Base-by-base conservation (phyloP, 1,140 invertebrate species). In the Drosophila pachea region DNA sequence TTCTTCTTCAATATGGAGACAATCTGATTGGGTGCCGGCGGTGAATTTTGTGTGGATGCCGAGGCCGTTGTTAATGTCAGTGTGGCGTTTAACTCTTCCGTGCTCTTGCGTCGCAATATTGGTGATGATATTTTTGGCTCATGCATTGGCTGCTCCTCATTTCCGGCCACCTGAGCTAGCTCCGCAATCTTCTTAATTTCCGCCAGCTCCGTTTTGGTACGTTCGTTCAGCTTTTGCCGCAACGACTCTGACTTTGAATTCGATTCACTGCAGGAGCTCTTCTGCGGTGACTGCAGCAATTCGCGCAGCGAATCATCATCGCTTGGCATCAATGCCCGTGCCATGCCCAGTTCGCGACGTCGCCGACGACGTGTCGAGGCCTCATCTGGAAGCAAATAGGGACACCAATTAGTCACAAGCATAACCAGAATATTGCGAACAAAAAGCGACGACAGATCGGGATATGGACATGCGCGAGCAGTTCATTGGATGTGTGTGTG, bases 1-100 rank as follows among this genome's bases (percentile, higher is more conserved):
- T 95, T 95, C 73, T 94, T 91, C 89, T 95, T 95, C n/a, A 95
- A 89, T 74, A 95, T 96, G 36, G 94, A 95, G 52, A 95, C 92
- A 29, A 93, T 90, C 86, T 92, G 90, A 89, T 91, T 87, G 59
- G 81, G 71, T 42, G 89, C 78, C 4, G 86, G 78, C 2, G 83
- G 78, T 7, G 83, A 76, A 16, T 31, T 74, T n/a, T 83, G 79
- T 32, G 42, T 66, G 4, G 48, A 48, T 14, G 42, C 9, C 35
- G 14, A 43, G 5, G 50, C 47, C 22, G 22, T 3, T 22, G 22
- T 22, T 3, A 3, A 22, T 22, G 22, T 22, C 22, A 22, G 22
- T 22, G 22, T 22, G 22, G 22, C 22, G 22, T 22, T 22, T 11
- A 47, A 54, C 35, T 92, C 91, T 47, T 92, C 90, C 45, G 84